Percentiles rank a stretch among this genome's conserved stretches.
These are phyloP conservation scores for Onychomys leucogaster DNA, from an alignment of 2,797 vertebrate genomes.

Conservation along the genomic window DNA sequence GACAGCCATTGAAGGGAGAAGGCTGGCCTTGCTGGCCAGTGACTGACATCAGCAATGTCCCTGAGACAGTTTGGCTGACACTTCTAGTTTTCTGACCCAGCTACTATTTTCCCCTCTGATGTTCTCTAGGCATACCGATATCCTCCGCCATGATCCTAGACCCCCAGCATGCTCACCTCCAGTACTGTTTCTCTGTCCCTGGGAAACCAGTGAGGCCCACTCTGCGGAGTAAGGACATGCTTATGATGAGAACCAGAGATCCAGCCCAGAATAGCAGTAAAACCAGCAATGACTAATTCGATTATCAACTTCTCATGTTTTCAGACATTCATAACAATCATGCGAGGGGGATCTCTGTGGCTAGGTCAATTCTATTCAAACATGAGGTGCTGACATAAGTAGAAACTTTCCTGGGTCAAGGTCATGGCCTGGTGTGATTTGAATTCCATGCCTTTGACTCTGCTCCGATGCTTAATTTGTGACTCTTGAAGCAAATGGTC, in stretches of 20 bases:
- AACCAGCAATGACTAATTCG: background rate
- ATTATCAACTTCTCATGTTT: background rate
- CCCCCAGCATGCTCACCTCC: background rate
- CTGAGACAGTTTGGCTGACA: background rate
- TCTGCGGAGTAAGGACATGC: background rate
- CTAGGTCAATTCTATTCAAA: background rate
- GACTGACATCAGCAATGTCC: too few relatives aligned
- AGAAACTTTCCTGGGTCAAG: background rate
- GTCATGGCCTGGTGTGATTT: background rate
- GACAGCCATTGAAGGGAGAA: background rate
- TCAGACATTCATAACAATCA: background rate
- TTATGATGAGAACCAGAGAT: background rate
- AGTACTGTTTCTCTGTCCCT: rapidly evolving
- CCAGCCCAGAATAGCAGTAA: background rate
- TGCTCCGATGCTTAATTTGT: background rate
- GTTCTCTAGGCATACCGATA: background rate
- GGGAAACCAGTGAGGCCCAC: background rate
- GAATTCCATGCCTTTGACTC: background rate
- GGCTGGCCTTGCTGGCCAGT: background rate
- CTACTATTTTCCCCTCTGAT: background rate
- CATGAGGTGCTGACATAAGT: background rate
- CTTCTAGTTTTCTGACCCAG: background rate
- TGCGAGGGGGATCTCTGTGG: background rate
- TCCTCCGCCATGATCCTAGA: background rate
- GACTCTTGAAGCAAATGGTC: background rate